Evolutionary conservation across 2,113 vertebrate genomes (phyloP), one percentile per base, ranked within the genome.

Genomic region (Oreochromis tanganicae): DNA sequence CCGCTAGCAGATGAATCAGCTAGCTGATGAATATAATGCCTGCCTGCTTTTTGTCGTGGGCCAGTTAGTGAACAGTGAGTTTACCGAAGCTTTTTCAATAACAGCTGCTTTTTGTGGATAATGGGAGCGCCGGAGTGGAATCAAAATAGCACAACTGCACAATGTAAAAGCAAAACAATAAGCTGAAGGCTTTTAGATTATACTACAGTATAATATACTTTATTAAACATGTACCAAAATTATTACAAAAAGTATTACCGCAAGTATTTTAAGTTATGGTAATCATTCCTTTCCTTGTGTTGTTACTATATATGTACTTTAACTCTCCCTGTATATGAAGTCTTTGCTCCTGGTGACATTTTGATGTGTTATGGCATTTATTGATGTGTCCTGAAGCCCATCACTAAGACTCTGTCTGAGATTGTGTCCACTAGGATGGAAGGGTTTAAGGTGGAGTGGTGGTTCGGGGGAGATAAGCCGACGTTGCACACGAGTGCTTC

Each of bases 401-500:
- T 85, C 52, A 55, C 83, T 91, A 89, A 89, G 81, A 68, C 78
- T 50, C 87, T 85, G 87, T 82, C 50, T 82, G 61, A 88, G 89
- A 90, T 87, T 91, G 61, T 84, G 84, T 88, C 79, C 38, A 55
- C 71, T 61, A 55, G 82, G 89, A 88, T 73, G 79, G 85, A 85
- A 68, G 82, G 86, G 61, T 71, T 68, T 80, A 86, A 87, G 87
- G 85, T 52, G 4, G 89, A 89, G 87, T 80, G 92, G 80, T 91
- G 84, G 81, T 71, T 61, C 9, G 16, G 80, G 81, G 61, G 59
- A 93, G 90, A 94, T 92, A 90, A 92, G 88, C 90, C 71, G 86
- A 38, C 21, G 24, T 81, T 91, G 89, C 91, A 91, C 91, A 90
- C 16, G n/a, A 89, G 86, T 89, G 92, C 92, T 93, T 85, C 85